Evolutionary conservation across 92 coral and sea anemone species (phyloP), one percentile per base, ranked within the genome.

Genomic region (Isaurus tuberculatus): DNA sequence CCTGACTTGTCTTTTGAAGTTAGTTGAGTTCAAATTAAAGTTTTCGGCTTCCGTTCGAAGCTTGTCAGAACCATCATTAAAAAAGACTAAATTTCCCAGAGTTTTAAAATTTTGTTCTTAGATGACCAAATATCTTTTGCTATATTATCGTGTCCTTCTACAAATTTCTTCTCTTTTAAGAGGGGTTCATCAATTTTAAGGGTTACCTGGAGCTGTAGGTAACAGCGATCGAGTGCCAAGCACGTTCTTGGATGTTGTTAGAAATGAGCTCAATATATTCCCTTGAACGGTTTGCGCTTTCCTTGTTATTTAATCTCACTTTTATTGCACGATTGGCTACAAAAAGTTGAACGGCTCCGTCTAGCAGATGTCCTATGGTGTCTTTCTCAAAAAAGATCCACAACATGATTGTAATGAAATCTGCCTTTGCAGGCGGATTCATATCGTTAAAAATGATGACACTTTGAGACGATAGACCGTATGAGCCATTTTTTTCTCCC

Each of bases 151-250:
- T n/a, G n/a, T n/a, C n/a, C n/a, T n/a, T n/a, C n/a, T n/a, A n/a
- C n/a, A n/a, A n/a, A n/a, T n/a, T n/a, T n/a, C n/a, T n/a, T n/a
- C n/a, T n/a, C n/a, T n/a, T n/a, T n/a, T n/a, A n/a, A n/a, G n/a
- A n/a, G n/a, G n/a, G n/a, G n/a, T n/a, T n/a, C n/a, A n/a, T n/a
- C 42, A 40, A 8, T 40, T 33, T 67, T 15, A 17, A 16, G 22
- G 25, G 3, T 71, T 71, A 71, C 77, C 77, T 71, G 53, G 77
- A 42, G 23, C 14, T 42, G 55, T 71, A 71, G 23, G 77, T 71
- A 27, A 71, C 8, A 3, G 53, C 77, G 10, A 71, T 16, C 13
- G 22, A 42, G 34, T 71, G 49, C 77, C 77, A 71, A 16, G 27
- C 25, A 37, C 37, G 11, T 42, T 71, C 77, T 13, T 9, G 8